Evolutionary conservation across 2,888 invertebrate genomes (phyloP), one percentile per base, ranked within the genome.

Genomic region (Rhagonycha fulva): DNA sequence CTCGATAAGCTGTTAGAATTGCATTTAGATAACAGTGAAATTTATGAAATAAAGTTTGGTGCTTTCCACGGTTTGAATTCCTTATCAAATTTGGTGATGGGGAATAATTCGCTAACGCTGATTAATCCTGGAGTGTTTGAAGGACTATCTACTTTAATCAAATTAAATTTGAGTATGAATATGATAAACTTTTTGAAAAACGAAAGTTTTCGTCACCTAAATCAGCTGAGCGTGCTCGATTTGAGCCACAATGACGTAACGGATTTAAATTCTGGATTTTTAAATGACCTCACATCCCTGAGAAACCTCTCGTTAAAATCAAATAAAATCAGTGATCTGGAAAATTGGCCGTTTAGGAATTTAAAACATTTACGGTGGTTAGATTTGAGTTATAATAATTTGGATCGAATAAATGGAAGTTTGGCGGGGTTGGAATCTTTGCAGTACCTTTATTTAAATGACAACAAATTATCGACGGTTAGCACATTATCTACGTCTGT

Each of bases 371-470:
- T 76, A 10, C 71, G 60, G 47, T 74, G 19, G 62, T 66, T 76
- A 19, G 76, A 76, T 47, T 69, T 76, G 63, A 71, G 76, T 24
- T 74, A 67, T 24, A 76, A 76, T 24, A 62, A 74, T 14, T 67
- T 76, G 24, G 28, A 28, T 14, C 19, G 11, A 7, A 68, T 76
- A 60, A 76, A 76, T 23, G 61, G 68, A 14, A 74, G 62, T 19
- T 74, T 76, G 68, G 66, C 68, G n/a, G 76, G 76, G 4, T 62
- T 76, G 12, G 68, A 71, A 23, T 76, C 76, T 11, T 26, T 76
- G 71, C 74, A 74, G n/a, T 62, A 72, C 14, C 47, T 76, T 23
- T 71, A 74, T 63, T 32, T 76, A 24, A 74, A 76, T 24, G 62
- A 76, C 26, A 76, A 76, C 28, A 71, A 72, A 9, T 14, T 76